Conservation (phyloP, 1,140 invertebrate species). For the Drosophila virilis region DNA sequence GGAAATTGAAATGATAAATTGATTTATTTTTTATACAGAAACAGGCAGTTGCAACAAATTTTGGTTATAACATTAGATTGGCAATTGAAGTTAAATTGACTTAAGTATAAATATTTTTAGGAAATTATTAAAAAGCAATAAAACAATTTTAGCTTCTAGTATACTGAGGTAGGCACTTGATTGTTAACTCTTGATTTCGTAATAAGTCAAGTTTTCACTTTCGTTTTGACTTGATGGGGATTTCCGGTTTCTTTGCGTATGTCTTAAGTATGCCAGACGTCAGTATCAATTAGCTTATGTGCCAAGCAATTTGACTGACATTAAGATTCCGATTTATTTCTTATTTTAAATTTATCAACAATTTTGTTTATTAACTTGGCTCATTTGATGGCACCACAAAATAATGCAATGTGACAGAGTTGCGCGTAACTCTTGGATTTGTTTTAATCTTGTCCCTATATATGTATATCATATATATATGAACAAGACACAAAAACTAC, state of each 20-base stretch:
- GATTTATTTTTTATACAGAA: no score
- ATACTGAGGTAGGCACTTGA: neutral
- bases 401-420: conserved; percentile 70
- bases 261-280: conserved; percentile 60
- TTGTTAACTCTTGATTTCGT: conserved; percentile 4
- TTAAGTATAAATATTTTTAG: no score
- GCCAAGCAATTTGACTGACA: conserved; percentile 38
- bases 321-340: conserved; percentile 28
- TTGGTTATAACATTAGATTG: no score
- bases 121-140: no score
- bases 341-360: neutral
- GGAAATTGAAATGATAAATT: no score
- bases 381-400: conserved; percentile 50
- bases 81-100: no score
- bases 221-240: conserved; percentile 9
- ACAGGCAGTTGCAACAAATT: no score
- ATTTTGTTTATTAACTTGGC: conserved; percentile 19
- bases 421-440: conserved; percentile 61
- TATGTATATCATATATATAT: neutral
- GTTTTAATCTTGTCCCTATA: conserved; percentile 51
- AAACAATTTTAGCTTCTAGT: no score
- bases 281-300: conserved; percentile 51
- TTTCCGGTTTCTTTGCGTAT: conserved; percentile 15
- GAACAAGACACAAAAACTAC: conserved; percentile 35
- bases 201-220: conserved; percentile 20